Evolutionary conservation across 2,888 invertebrate species (phyloP).

Genomic region (Thyatira batis): DNA sequence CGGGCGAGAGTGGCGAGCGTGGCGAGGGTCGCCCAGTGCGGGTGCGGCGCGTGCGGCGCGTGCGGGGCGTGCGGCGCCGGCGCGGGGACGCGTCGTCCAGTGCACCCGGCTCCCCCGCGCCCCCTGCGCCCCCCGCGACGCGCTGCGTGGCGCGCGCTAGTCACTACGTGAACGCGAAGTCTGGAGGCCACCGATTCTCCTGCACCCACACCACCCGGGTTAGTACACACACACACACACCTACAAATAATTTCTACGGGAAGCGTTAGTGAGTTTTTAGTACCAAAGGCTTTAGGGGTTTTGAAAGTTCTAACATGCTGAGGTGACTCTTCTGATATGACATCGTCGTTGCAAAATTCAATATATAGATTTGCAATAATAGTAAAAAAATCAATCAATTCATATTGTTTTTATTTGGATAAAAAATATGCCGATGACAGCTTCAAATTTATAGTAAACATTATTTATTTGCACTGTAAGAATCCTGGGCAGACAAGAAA

Average conservation of each 20-base stretch:
- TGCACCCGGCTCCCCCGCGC: no score
- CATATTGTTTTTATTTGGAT: no score
- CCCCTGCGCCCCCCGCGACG: slow-evolving; percentile 5
- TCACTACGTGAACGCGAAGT: slow-evolving; percentile 76
- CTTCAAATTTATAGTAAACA: no score
- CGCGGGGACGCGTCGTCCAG: slow-evolving; percentile 17
- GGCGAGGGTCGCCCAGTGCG: slow-evolving; percentile 9
- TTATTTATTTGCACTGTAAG: no score
- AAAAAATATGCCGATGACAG: no score
- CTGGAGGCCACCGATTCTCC: slow-evolving; percentile 76
- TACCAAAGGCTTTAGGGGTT: background rate
- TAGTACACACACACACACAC: slow-evolving; percentile 42
- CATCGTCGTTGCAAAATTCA: background rate
- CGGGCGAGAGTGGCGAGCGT: no score
- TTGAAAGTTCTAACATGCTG: background rate
- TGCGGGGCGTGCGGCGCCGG: slow-evolving; percentile 13
- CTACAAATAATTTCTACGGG: background rate
- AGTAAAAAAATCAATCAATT: no score
- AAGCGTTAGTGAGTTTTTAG: background rate
- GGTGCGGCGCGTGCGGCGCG: no score
- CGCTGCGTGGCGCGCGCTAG: slow-evolving; percentile 13
- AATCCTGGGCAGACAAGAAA: no score
- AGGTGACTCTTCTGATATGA: no score
- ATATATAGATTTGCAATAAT: background rate
- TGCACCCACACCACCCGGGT: slow-evolving; percentile 55